Evolutionary conservation across 2,888 invertebrate species (phyloP).

Genomic region (Lucinisca nassula): DNA sequence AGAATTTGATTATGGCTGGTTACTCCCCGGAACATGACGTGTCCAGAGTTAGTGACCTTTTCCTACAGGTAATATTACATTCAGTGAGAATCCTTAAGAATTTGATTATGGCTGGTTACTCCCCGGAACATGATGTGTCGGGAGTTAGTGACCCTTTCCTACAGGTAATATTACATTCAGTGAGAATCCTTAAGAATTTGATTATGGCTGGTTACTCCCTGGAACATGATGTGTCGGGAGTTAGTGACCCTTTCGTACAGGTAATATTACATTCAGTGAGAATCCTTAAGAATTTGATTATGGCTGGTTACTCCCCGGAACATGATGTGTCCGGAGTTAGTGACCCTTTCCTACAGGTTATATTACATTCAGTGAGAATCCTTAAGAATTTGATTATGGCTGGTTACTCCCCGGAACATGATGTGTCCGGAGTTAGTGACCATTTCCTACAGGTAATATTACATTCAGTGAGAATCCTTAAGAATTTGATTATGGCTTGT

Average conservation of each 20-base stretch:
- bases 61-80: slow-evolving; percentile 98
- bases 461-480: slow-evolving; percentile 98
- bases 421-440: slow-evolving; percentile 99
- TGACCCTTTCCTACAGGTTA: slow-evolving; percentile 99
- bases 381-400: slow-evolving; percentile 99
- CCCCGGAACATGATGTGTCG: slow-evolving; percentile 99
- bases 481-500: slow-evolving; percentile 99
- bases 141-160: slow-evolving; percentile 99
- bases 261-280: slow-evolving; percentile 99
- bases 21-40: slow-evolving; percentile 99
- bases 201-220: slow-evolving; percentile 99
- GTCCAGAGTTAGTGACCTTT: slow-evolving; percentile 99
- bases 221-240: slow-evolving; percentile 99
- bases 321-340: slow-evolving; percentile 99
- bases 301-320: slow-evolving; percentile 99
- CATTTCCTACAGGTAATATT: slow-evolving; percentile 99
- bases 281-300: slow-evolving; percentile 98
- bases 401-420: slow-evolving; percentile 99
- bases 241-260: slow-evolving; percentile 99
- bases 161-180: slow-evolving; percentile 99
- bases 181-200: slow-evolving; percentile 98
- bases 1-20: slow-evolving; percentile 99
- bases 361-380: slow-evolving; percentile 99
- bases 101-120: slow-evolving; percentile 99
- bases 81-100: slow-evolving; percentile 99